These are phyloP conservation scores for Clarias platycephalus DNA, from an alignment of 2,797 vertebrate species.

Conservation along the genomic window DNA sequence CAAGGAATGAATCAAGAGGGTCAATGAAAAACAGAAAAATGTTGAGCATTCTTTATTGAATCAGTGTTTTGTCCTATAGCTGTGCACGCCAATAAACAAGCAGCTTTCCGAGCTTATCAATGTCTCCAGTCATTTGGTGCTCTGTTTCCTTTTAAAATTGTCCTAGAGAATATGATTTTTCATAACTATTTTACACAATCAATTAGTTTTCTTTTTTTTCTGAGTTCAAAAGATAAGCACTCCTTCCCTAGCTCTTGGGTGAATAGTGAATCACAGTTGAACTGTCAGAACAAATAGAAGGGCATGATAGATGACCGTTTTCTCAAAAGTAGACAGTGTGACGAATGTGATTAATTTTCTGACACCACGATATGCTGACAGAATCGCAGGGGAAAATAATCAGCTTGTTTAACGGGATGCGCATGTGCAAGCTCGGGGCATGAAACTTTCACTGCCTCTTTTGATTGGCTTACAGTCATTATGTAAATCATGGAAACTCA, in stretches of 20 bases:
- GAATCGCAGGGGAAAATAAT: constrained; percentile 59
- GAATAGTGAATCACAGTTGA: constrained; percentile 57
- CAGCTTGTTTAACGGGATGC: constrained; percentile 57
- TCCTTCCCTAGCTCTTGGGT: constrained; percentile 27
- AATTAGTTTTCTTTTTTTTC: constrained; percentile 61
- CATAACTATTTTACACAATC: constrained; percentile 65
- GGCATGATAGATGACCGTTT: constrained; percentile 72
- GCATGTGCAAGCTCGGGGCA: constrained; percentile 47
- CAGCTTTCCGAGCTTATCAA: constrained; percentile 41
- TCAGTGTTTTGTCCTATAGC: neutral
- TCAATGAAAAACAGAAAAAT: constrained; percentile 13
- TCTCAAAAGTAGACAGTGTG: constrained; percentile 67
- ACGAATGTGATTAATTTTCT: constrained; percentile 76
- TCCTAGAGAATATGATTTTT: constrained; percentile 63
- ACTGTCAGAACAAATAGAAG: constrained; percentile 54
- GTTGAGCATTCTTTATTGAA: neutral
- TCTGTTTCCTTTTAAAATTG: constrained; percentile 54
- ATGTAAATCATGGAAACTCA: constrained; percentile 67
- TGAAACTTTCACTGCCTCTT: constrained; percentile 62
- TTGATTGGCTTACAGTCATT: constrained; percentile 61
- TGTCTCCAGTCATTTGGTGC: constrained; percentile 31
- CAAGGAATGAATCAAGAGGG: neutral
- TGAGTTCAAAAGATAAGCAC: constrained; percentile 59
- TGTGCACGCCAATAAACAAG: constrained; percentile 47
- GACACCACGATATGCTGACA: constrained; percentile 60